phyloP scores from a whole-genome alignment of 2,797 vertebrate genomes.

The Megaceryle alcyon region DNA sequence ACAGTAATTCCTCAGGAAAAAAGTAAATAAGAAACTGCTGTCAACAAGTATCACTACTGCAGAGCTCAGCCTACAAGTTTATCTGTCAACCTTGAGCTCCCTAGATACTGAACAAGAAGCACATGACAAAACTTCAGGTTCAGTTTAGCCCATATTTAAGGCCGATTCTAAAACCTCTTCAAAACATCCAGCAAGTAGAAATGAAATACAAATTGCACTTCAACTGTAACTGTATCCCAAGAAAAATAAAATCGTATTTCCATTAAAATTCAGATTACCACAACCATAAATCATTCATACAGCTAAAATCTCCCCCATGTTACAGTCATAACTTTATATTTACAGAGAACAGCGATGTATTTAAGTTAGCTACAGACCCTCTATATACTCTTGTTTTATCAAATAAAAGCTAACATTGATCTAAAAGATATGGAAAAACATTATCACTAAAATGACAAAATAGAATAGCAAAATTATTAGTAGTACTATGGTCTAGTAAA shows the following conservation, averaged over 20 bases:
- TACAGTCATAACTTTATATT: not conserved
- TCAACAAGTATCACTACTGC: not conserved
- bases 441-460: not conserved
- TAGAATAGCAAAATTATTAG: not conserved
- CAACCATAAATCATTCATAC: not conserved
- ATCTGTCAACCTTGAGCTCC: not conserved
- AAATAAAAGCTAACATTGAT: not conserved
- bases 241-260: not conserved
- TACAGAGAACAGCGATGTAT: not conserved
- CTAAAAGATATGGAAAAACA: not conserved
- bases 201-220: not conserved
- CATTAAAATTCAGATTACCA: not conserved
- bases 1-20: not conserved
- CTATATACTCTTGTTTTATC: not conserved
- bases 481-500: not conserved
- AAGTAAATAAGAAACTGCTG: not conserved
- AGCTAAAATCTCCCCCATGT: not conserved
- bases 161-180: not conserved
- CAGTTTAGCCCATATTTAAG: not conserved
- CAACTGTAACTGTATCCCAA: not conserved
- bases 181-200: not conserved
- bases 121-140: not conserved
- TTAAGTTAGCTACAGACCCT: not conserved
- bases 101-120: not conserved
- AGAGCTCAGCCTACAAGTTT: not conserved